These are phyloP conservation scores for Drosophila ananassae DNA, from an alignment of 1,140 invertebrate species.

Conservation along the genomic window DNA sequence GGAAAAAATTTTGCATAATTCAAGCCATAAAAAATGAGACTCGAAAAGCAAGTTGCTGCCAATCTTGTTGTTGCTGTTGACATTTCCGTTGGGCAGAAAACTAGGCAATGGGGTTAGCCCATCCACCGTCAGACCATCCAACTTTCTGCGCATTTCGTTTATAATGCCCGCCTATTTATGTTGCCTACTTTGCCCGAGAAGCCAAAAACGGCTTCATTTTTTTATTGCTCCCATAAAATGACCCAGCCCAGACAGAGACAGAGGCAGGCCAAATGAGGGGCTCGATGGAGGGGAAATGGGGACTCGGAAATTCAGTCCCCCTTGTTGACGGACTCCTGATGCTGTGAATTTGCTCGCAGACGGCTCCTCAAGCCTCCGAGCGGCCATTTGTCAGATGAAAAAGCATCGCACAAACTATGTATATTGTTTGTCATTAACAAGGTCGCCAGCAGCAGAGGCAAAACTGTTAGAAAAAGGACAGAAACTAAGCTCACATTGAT, in stretches of 20 bases:
- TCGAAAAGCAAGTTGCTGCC: slow-evolving; percentile 34
- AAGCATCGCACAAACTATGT: slow-evolving; percentile 69
- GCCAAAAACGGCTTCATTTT: slow-evolving; percentile 33
- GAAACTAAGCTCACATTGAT: slow-evolving; percentile 72
- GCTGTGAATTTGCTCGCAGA: slow-evolving; percentile 58
- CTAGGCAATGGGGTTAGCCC: slow-evolving; percentile 73
- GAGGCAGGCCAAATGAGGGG: slow-evolving; percentile 9
- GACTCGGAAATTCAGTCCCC: slow-evolving; percentile 1
- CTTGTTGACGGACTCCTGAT: slow-evolving; percentile 50
- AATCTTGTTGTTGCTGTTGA: slow-evolving; percentile 67
- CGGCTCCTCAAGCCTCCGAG: slow-evolving; percentile 41
- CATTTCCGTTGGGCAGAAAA: slow-evolving; percentile 62
- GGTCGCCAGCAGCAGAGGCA: slow-evolving; percentile 45
- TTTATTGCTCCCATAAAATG: slow-evolving; percentile 45
- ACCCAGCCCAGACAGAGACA: slow-evolving; percentile 21
- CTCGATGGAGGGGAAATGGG: background rate
- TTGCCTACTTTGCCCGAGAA: slow-evolving; percentile 19
- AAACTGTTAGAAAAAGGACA: slow-evolving; percentile 29
- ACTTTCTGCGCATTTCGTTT: slow-evolving; percentile 49
- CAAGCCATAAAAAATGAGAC: slow-evolving; percentile 61
- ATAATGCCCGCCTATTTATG: slow-evolving; percentile 65
- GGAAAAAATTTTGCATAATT: slow-evolving; percentile 76
- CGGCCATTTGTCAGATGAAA: slow-evolving; percentile 68
- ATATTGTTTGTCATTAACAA: slow-evolving; percentile 82
- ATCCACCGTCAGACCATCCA: slow-evolving; percentile 7